A percentile compares a stretch with the other conserved stretches of the same genome.
phyloP scores from a whole-genome alignment of 2,888 invertebrate genomes.

The Tipula confusa region DNA sequence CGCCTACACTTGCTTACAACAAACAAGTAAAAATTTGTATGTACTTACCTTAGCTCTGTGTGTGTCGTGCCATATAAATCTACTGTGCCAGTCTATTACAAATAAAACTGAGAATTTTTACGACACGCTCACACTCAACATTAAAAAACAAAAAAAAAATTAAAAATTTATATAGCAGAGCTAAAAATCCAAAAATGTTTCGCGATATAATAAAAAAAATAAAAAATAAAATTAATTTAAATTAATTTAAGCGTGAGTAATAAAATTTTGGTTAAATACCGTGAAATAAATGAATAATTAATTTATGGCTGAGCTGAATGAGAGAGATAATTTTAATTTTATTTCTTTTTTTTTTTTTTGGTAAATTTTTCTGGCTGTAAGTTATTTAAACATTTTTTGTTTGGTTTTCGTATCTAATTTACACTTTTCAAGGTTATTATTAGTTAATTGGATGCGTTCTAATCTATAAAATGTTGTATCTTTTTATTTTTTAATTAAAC shows the following conservation, averaged over 20 bases:
- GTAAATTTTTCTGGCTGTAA: neutral
- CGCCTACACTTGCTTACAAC: neutral
- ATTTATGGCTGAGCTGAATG: neutral
- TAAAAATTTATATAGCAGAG: neutral
- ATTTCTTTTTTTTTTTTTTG: neutral
- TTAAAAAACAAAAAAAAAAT: no score
- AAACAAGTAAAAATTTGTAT: no score
- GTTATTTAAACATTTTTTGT: no score
- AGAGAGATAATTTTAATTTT: no score
- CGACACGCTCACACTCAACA: no score
- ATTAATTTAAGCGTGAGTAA: constrained; percentile 3
- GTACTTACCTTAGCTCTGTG: no score
- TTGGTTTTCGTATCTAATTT: neutral
- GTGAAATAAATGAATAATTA: constrained; percentile 12
- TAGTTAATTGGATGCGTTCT: no score
- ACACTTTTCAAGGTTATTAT: neutral
- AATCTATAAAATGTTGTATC: no score
- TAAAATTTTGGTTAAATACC: constrained; percentile 20
- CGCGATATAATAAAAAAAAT: neutral
- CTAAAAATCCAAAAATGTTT: neutral
- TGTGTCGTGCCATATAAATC: neutral
- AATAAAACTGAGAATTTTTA: neutral
- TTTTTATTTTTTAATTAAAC: no score
- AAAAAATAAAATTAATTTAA: neutral
- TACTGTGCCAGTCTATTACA: neutral